Evolutionary conservation across 2,888 invertebrate genomes (phyloP).

Genomic region (Drosophila pegasa): DNA sequence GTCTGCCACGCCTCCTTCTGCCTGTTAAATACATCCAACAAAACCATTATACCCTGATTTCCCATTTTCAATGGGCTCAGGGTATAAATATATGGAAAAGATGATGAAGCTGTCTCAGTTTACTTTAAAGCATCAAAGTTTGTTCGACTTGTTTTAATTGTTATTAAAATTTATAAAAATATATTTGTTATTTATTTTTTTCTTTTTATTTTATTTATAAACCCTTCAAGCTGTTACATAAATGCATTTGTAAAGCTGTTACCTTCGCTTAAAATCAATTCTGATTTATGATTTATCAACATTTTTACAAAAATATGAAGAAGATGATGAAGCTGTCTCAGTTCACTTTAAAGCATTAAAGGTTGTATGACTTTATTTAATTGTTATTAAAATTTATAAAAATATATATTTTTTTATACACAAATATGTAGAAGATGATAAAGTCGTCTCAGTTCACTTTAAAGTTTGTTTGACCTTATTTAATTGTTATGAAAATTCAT

Average conservation of each 20-base stretch:
- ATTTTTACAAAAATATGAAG: neutral
- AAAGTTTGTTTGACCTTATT: neutral
- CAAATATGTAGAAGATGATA: neutral
- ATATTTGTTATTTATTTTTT: no score
- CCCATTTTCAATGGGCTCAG: no score
- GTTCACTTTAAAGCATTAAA: neutral
- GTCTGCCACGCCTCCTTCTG: no score
- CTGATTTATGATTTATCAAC: neutral
- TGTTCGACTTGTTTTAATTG: neutral
- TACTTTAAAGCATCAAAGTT: neutral
- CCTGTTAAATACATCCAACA: no score
- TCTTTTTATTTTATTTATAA: neutral
- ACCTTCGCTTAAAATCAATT: neutral
- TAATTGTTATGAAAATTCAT: neutral
- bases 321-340: neutral
- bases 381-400: neutral
- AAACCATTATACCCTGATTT: no score
- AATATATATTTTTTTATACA: neutral
- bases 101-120: neutral
- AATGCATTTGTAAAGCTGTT: neutral
- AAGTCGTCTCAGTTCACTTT: neutral
- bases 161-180: neutral
- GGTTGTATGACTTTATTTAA: neutral
- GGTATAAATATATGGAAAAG: neutral
- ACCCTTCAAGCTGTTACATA: neutral